A percentile compares a stretch with the other conserved stretches of the same genome.
phyloP scores from a whole-genome alignment of 2,888 invertebrate genomes.

The Rugalucina vietnamica region DNA sequence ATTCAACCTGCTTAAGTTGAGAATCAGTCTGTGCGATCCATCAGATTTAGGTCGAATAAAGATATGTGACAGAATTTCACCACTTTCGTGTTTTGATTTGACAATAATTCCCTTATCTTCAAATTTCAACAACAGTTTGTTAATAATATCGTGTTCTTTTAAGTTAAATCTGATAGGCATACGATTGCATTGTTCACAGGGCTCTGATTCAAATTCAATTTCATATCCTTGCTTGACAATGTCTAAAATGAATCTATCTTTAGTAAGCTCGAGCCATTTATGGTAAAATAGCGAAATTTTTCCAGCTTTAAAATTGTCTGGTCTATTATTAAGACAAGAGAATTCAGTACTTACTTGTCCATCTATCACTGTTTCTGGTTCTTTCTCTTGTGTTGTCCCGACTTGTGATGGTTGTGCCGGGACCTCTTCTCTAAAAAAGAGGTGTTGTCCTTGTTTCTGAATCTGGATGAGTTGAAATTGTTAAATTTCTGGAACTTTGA shows the following conservation, averaged over 20 bases:
- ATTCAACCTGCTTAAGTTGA: conserved; percentile 51
- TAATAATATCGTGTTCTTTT: neutral
- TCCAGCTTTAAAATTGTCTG: conserved; percentile 1
- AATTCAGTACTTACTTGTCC: too few species aligned
- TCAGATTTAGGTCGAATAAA: conserved; percentile 45
- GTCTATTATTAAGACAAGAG: neutral
- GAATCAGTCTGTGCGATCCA: conserved; percentile 45
- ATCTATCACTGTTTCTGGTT: neutral
- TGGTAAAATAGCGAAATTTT: too few species aligned
- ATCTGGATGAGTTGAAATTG: neutral
- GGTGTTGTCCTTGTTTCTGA: neutral
- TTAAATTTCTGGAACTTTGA: neutral
- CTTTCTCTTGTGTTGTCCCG: too few species aligned
- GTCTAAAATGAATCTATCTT: neutral
- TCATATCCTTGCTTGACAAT: conserved; percentile 19
- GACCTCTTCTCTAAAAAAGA: conserved; percentile 1
- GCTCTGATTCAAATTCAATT: conserved; percentile 1
- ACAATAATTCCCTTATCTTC: neutral
- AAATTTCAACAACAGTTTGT: neutral
- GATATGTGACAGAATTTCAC: conserved; percentile 36
- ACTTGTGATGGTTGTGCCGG: neutral
- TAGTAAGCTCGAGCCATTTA: too few species aligned
- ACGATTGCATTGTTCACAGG: neutral
- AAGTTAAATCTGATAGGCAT: neutral
- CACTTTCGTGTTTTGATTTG: neutral